Evolutionary conservation across 2,113 vertebrate genomes (phyloP).

Genomic region (Leptodactylus fuscus): DNA sequence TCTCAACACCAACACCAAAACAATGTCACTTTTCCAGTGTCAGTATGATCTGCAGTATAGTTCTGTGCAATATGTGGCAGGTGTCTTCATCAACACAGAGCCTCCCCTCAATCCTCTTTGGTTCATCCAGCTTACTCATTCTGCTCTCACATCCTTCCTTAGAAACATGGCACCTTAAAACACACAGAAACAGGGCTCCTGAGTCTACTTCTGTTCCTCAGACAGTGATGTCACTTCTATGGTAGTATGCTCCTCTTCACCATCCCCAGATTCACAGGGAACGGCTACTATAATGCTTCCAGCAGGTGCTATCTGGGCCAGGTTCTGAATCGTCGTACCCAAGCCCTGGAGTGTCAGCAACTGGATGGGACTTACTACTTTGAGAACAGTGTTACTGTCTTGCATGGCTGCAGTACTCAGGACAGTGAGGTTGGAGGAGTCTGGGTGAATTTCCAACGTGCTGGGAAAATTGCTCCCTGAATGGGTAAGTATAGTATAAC

Average conservation of each 20-base stretch:
- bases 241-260: constrained; percentile 71
- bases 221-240: constrained; percentile 74
- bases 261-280: constrained; percentile 58
- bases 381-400: constrained; percentile 86
- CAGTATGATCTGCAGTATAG: background rate
- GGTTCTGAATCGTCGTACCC: constrained; percentile 80
- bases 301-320: constrained; percentile 75
- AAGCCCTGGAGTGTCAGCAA: constrained; percentile 85
- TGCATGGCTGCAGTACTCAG: constrained; percentile 83
- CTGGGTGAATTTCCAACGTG: constrained; percentile 80
- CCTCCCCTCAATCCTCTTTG: constrained; percentile 18
- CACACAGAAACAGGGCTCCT: constrained; percentile 24
- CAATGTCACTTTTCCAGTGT: background rate
- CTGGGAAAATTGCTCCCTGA: constrained; percentile 74
- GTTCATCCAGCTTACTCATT: background rate
- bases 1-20: background rate
- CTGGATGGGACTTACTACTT: constrained; percentile 91
- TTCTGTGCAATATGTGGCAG: constrained; percentile 27
- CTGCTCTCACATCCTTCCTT: background rate
- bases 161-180: background rate
- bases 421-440: constrained; percentile 86
- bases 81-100: background rate
- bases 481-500: constrained; percentile 90
- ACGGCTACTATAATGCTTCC: constrained; percentile 70
- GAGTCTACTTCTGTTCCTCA: constrained; percentile 76